Percentiles rank a stretch among this genome's conserved stretches.
Conservation (phyloP, 2,113 vertebrate species). For the Megaleporinus macrocephalus region DNA sequence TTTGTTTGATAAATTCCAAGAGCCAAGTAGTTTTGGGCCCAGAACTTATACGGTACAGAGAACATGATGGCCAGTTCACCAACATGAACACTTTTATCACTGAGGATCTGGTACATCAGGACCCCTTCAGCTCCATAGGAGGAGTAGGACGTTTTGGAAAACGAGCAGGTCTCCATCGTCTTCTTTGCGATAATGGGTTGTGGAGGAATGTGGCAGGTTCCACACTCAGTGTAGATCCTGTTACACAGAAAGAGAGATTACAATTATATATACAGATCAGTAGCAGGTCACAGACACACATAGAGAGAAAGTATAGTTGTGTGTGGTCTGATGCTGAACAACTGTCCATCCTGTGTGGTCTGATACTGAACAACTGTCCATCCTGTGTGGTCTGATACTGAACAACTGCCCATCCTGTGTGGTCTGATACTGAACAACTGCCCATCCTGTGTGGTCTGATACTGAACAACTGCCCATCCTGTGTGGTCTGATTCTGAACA, state of each 20-base stretch:
- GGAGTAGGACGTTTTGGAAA: neutral
- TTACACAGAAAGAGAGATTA: neutral
- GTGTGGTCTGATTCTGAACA: too few species aligned
- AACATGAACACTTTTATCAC: neutral
- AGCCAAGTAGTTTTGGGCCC: neutral
- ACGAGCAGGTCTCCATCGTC: neutral
- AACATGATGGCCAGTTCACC: neutral
- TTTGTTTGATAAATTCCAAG: neutral
- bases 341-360: too few species aligned
- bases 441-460: too few species aligned
- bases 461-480: too few species aligned
- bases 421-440: too few species aligned
- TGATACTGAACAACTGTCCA: too few species aligned
- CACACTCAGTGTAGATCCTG: neutral
- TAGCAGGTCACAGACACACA: too few species aligned
- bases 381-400: too few species aligned
- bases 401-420: too few species aligned
- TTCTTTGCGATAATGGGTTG: neutral
- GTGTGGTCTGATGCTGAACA: too few species aligned
- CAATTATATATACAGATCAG: too few species aligned
- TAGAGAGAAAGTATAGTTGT: too few species aligned
- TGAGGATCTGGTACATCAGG: neutral
- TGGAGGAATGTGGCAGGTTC: neutral
- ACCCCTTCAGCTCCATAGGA: neutral
- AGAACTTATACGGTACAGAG: neutral